Percentiles rank a stretch among this genome's conserved stretches.
phyloP scores from a whole-genome alignment of 2,113 vertebrate species.

The Myrmecobius fasciatus region DNA sequence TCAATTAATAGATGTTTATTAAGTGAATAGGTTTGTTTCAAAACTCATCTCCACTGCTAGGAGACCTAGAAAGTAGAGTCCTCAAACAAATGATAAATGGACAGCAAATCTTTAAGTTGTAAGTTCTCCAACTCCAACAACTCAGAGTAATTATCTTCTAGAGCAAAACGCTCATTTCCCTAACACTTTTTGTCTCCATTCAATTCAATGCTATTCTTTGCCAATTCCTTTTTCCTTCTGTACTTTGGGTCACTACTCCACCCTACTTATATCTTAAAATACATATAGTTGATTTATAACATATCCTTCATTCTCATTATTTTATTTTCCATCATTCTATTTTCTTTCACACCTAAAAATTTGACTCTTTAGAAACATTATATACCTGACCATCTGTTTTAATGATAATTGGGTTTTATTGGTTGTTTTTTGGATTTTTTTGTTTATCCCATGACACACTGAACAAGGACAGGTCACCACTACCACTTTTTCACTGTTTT shows the following conservation, averaged over 20 bases:
- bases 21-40: background rate
- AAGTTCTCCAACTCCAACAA: background rate
- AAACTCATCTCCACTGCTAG: background rate
- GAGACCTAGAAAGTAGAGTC: background rate
- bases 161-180: background rate
- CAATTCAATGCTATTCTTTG: background rate
- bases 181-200: background rate
- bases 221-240: background rate
- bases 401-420: too few relatives aligned
- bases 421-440: too few relatives aligned
- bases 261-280: background rate
- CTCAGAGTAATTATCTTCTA: background rate
- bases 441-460: background rate
- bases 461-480: background rate
- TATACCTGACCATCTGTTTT: background rate
- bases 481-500: background rate
- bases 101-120: background rate
- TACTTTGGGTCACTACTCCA: background rate
- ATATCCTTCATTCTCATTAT: background rate
- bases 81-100: background rate
- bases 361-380: background rate
- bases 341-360: background rate
- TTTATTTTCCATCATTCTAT: background rate
- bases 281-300: background rate
- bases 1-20: background rate